phyloP scores from a whole-genome alignment of 2,113 vertebrate genomes.

The Plecotus auritus region DNA sequence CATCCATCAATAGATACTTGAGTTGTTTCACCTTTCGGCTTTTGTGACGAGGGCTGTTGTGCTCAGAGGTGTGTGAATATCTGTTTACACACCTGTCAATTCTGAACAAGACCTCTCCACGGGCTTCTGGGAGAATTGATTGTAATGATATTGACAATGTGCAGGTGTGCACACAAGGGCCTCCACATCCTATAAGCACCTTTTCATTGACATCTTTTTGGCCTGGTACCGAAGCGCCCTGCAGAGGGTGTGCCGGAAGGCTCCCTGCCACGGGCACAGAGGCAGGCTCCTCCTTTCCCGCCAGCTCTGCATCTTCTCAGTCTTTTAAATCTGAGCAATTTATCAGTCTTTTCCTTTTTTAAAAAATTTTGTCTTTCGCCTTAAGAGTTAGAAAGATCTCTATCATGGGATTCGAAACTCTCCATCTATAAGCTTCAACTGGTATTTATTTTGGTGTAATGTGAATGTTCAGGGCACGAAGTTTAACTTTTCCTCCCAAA shows the following conservation, averaged over 20 bases:
- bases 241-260: fast-evolving
- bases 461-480: not conserved
- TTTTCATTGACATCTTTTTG: not conserved
- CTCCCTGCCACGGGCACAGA: fast-evolving
- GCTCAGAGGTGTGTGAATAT: fast-evolving
- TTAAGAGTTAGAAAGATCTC: not conserved
- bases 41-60: fast-evolving
- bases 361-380: not conserved
- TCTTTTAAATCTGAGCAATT: not conserved
- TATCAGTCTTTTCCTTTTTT: not conserved
- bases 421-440: not conserved
- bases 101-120: not conserved
- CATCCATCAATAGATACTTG: not conserved
- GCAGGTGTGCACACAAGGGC: not conserved
- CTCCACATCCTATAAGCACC: not conserved
- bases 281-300: not conserved
- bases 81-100: too few relatives aligned
- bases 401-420: not conserved
- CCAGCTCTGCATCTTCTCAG: not conserved
- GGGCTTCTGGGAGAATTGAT: not conserved
- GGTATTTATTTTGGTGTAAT: not conserved
- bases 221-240: fast-evolving
- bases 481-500: not conserved
- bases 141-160: fast-evolving
- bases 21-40: not conserved